Base-by-base conservation (phyloP, 2,797 vertebrate genomes). In the Semotilus atromaculatus region DNA sequence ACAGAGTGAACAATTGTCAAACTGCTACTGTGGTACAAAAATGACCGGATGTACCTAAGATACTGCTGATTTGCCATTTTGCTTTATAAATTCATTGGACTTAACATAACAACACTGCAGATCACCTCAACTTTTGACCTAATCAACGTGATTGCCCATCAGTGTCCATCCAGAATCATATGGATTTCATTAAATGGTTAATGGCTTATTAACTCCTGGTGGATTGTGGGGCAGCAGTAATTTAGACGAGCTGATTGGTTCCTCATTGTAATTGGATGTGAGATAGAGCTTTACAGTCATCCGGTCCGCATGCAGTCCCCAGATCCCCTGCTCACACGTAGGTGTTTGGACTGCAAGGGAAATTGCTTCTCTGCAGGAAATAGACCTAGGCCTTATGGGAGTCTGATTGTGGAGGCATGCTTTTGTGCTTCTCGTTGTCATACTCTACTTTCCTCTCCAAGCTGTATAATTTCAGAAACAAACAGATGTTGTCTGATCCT, bases 121-220 rank as follows among this genome's bases (percentile, higher is more conserved):
- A 58, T 62, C 55, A 79, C 45, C 45, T 86, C 36, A 74, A 85
- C 83, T 80, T 86, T 82, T 79, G 70, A 85, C 83, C 79, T 53
- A 75, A 40, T 82, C 79, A 66, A 34, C 31, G 6, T 60, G 40
- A 60, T 74, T 84, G 75, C 55, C 60, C 26, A 31, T 48, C 70
- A 40, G 51, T 80, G 55, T 78, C 81, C 81, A 74, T 85, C 48
- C 31, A 23, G 77, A 71, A 74, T 81, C 68, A 72, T 86, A 87
- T 87, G 75, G 82, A 53, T 82, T 86, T 86, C 71, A 87, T 89
- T 89, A 88, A 87, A 83, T 85, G 84, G 87, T 85, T 89, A 91
- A 89, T 90, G 87, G 85, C 72, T 90, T 72, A 82, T 90, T 90
- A 88, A 89, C 83, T 89, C 78, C 81, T 83, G 67, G 58, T 82